These are phyloP conservation scores for Mylabris phalerata DNA, from an alignment of 1,140 invertebrate genomes.

Conservation along the genomic window DNA sequence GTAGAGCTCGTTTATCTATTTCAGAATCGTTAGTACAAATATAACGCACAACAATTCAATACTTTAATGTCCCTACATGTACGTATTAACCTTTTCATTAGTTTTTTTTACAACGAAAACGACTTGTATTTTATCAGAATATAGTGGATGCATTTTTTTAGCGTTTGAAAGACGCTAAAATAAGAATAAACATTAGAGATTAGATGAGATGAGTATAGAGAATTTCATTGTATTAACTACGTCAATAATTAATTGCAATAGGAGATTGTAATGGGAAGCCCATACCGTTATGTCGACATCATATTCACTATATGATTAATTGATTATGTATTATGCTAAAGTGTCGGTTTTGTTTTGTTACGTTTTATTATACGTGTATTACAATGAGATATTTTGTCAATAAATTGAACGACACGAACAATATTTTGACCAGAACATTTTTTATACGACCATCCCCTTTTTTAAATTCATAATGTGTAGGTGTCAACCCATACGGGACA, in stretches of 20 bases:
- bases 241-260: slow-evolving; percentile 32
- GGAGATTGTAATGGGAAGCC: slow-evolving; percentile 27
- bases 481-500: too few species aligned
- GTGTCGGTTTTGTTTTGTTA: slow-evolving; percentile 26
- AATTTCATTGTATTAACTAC: slow-evolving; percentile 2
- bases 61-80: slow-evolving; percentile 4
- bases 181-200: too few species aligned
- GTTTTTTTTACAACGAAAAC: too few species aligned
- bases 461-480: too few species aligned
- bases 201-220: too few species aligned
- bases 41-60: not conserved
- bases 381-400: slow-evolving; percentile 8
- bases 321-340: slow-evolving; percentile 26
- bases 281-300: slow-evolving; percentile 23
- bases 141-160: too few species aligned
- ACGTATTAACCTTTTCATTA: slow-evolving; percentile 13
- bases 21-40: slow-evolving; percentile 20
- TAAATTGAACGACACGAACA: slow-evolving; percentile 4
- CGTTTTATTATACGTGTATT: slow-evolving; percentile 5
- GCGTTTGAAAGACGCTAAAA: too few species aligned
- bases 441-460: not conserved
- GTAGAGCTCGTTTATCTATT: slow-evolving; percentile 16
- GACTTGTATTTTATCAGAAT: too few species aligned
- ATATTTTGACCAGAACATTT: slow-evolving; percentile 5
- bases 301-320: slow-evolving; percentile 28